Percentiles rank a stretch among this genome's conserved stretches.
Conservation (phyloP, 2,888 invertebrate species). For the Eurytoma californica region DNA sequence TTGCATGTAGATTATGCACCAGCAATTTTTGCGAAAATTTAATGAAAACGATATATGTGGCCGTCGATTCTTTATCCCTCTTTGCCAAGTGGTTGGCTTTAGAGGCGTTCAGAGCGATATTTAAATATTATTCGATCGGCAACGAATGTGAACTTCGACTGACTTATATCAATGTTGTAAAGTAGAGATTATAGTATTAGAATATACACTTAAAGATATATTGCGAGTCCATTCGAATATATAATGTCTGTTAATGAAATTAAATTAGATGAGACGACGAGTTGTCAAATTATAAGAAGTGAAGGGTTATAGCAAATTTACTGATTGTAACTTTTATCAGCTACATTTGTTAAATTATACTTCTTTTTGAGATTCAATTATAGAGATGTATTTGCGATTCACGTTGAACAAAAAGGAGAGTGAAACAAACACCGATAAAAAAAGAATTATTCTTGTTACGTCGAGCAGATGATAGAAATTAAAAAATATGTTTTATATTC, state of each 20-base stretch:
- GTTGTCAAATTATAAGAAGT: slow-evolving; percentile 37
- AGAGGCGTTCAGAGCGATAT: neutral
- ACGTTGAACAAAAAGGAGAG: slow-evolving; percentile 24
- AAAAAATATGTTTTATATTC: slow-evolving; percentile 38
- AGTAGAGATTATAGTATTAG: slow-evolving; percentile 13
- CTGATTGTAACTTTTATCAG: neutral
- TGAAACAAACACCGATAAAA: slow-evolving; percentile 28
- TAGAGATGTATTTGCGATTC: slow-evolving; percentile 1
- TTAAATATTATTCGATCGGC: slow-evolving; percentile 28
- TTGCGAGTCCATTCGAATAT: slow-evolving; percentile 13
- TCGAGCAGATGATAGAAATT: slow-evolving; percentile 25
- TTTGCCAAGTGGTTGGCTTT: neutral
- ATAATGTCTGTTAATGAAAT: slow-evolving; percentile 9
- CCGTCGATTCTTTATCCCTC: too few species aligned
- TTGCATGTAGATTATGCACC: too few species aligned
- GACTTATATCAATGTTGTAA: slow-evolving; percentile 41
- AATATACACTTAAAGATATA: neutral
- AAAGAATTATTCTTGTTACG: slow-evolving; percentile 36
- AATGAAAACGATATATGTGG: slow-evolving; percentile 3
- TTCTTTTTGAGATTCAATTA: slow-evolving; percentile 22
- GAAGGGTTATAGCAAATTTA: neutral
- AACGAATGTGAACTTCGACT: slow-evolving; percentile 44
- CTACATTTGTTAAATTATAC: slow-evolving; percentile 2
- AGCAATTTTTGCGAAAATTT: too few species aligned
- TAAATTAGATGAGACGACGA: neutral